Base-by-base conservation (phyloP, 2,888 invertebrate genomes). In the Candidula unifasciata region DNA sequence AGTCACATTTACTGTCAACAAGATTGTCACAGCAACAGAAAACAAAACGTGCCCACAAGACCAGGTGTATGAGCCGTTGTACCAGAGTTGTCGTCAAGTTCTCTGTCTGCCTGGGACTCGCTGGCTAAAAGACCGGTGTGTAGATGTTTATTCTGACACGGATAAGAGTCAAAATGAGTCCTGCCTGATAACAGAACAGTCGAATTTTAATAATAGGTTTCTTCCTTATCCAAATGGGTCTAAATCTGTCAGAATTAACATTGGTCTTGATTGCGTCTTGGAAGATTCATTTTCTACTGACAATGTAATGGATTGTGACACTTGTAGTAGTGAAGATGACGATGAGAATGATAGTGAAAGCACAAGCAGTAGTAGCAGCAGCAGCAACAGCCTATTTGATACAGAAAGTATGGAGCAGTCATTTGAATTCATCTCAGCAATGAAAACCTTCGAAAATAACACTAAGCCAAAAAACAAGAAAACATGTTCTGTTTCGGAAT, bases 1-100 rank as follows among this genome's bases (percentile, higher is more conserved):
- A n/a, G 24, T 44, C 21, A 68, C 68, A 16, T n/a, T 54, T 13
- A 68, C 68, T 6, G 52, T 77, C 54, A 74, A 68, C 33, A 18
- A 76, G 3, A 76, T 44, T 27, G 57, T n/a, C 16, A 21, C 2
- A 24, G 30, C 52, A 21, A 68, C 77, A 30, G 68, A 82, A 57
- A 77, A 33, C 2, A 82, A 77, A n/a, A n/a, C 52, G 30, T 82
- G 82, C n/a, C 73, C 73, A 21, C 52, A 57, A 44, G 44, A 33
- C 27, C 74, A 74, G 33, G 82, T 82, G 27, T 74, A 44, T 60
- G 37, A 64, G 18, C 82, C 82, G 1, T 37, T 37, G 8, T 64
- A 44, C 37, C 60, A 44, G 6, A 37, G 27, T 24, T 82, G 82
- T 60, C 30, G 33, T 2, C 60, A 35, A 33, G 74, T 73, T 60